These are phyloP conservation scores for Archaeoteleia sp. DNA, from an alignment of 2,888 invertebrate species.

Conservation along the genomic window DNA sequence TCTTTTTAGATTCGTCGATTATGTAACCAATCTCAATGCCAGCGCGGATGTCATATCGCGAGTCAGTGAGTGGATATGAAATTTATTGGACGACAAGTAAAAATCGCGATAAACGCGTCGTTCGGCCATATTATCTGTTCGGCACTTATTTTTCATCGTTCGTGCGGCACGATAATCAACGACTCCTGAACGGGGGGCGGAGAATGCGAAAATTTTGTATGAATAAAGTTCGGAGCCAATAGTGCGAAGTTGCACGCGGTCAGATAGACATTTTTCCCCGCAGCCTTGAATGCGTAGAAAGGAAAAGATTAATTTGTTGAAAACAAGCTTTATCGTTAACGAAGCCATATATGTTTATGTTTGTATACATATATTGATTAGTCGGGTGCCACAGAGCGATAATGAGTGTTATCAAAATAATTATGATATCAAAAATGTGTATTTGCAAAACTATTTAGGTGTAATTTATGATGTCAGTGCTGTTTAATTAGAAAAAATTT, in stretches of 20 bases:
- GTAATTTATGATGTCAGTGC: too few species aligned
- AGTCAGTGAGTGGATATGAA: slow-evolving; percentile 27
- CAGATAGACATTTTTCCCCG: slow-evolving; percentile 18
- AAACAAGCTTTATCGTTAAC: slow-evolving; percentile 28
- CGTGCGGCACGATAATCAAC: slow-evolving; percentile 4
- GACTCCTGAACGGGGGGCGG: neutral
- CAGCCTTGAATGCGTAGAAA: slow-evolving; percentile 17
- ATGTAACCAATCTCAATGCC: slow-evolving; percentile 51
- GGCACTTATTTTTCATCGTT: slow-evolving; percentile 5
- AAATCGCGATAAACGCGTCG: slow-evolving; percentile 24
- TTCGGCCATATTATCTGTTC: slow-evolving; percentile 1
- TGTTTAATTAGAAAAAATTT: too few species aligned
- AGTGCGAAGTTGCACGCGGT: neutral
- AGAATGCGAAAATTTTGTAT: slow-evolving; percentile 26
- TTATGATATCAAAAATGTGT: slow-evolving; percentile 16
- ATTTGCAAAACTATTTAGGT: slow-evolving; percentile 1
- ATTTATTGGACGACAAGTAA: slow-evolving; percentile 33
- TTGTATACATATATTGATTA: too few species aligned
- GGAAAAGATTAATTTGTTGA: slow-evolving; percentile 34
- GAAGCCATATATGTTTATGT: slow-evolving; percentile 2
- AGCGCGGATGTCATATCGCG: slow-evolving; percentile 30
- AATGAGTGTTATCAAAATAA: slow-evolving; percentile 24
- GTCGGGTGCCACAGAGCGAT: slow-evolving; percentile 9
- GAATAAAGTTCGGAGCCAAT: slow-evolving; percentile 18
- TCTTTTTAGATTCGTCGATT: slow-evolving; percentile 50